These are phyloP conservation scores for Egretta garzetta DNA, from an alignment of 2,113 vertebrate species.

Conservation along the genomic window DNA sequence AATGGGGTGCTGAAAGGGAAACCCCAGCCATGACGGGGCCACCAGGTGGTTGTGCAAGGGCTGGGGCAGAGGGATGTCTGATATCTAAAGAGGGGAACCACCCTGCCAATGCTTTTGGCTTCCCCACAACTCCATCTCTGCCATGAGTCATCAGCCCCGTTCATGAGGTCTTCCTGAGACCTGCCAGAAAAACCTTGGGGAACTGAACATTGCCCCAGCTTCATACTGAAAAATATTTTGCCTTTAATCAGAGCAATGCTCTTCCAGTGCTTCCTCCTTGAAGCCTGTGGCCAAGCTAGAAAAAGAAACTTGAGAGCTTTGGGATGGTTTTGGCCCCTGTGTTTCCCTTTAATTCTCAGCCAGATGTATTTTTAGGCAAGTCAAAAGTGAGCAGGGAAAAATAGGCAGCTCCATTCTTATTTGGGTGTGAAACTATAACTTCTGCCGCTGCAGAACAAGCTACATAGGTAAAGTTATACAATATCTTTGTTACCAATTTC, in stretches of 20 bases:
- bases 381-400: neutral
- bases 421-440: neutral
- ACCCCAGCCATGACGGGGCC: fast-evolving
- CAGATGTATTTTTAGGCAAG: neutral
- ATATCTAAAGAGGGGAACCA: neutral
- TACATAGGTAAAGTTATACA: fast-evolving
- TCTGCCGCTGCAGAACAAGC: neutral
- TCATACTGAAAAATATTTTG: neutral
- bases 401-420: neutral
- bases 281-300: neutral
- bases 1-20: fast-evolving
- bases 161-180: fast-evolving
- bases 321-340: neutral
- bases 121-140: fast-evolving
- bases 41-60: fast-evolving
- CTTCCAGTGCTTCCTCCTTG: neutral
- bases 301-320: neutral
- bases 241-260: neutral
- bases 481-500: neutral
- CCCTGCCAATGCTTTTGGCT: neutral
- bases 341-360: neutral
- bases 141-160: neutral
- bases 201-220: neutral
- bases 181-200: fast-evolving
- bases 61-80: neutral